Conservation (phyloP, 2,797 vertebrate genomes). For the Zenarchopterus dispar region DNA sequence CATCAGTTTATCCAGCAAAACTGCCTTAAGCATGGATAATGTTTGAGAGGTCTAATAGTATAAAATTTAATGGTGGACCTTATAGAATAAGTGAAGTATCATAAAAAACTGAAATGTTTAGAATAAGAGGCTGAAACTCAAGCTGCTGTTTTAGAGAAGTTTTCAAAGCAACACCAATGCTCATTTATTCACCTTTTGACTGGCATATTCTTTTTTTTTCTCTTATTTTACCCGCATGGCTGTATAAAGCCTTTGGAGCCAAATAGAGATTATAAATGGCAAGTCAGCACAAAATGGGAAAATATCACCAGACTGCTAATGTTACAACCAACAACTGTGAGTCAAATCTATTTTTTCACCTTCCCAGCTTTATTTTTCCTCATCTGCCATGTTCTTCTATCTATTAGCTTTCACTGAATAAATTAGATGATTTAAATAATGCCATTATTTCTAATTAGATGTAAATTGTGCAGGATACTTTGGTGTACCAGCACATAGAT, state of each 20-base stretch:
- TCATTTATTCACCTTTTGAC: neutral
- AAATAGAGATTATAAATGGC: too few relatives aligned
- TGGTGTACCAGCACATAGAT: too few relatives aligned
- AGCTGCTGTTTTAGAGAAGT: neutral
- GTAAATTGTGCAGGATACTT: too few relatives aligned
- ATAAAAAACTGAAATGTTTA: constrained; percentile 18
- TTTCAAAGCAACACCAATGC: neutral
- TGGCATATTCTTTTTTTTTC: neutral
- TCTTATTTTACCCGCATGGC: too few relatives aligned
- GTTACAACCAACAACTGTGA: too few relatives aligned
- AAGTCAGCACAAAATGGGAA: too few relatives aligned
- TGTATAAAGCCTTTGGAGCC: too few relatives aligned
- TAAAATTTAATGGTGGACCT: neutral
- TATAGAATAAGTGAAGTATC: constrained; percentile 11
- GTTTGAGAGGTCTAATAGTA: constrained; percentile 9
- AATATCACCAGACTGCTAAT: too few relatives aligned
- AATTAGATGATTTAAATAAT: neutral
- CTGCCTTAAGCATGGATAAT: constrained; percentile 11
- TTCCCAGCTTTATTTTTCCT: too few relatives aligned
- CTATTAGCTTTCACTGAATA: neutral
- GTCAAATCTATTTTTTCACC: too few relatives aligned
- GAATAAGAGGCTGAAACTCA: constrained; percentile 8
- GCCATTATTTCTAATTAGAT: too few relatives aligned
- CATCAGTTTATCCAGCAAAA: constrained; percentile 18
- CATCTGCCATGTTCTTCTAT: neutral